Conservation (phyloP, 2,888 invertebrate species). For the Hedychridium roseum region DNA sequence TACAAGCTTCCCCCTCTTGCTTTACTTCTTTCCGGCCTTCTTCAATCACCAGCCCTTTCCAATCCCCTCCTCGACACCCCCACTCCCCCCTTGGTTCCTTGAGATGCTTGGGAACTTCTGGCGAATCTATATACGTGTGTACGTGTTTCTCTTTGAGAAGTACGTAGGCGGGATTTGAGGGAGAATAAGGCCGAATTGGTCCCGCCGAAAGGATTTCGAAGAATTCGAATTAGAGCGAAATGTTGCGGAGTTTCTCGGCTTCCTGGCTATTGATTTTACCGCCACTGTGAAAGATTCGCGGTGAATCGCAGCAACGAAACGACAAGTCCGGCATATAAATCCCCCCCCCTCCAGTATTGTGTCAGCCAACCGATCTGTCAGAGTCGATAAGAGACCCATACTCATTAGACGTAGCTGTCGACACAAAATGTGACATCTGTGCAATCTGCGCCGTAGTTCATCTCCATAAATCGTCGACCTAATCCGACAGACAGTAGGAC, state of each 20-base stretch:
- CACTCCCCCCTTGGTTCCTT: neutral
- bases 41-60: constrained; percentile 15
- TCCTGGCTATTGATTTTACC: too few relatives aligned
- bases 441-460: too few relatives aligned
- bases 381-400: too few relatives aligned
- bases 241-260: constrained; percentile 18
- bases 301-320: too few relatives aligned
- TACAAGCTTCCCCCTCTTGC: constrained; percentile 40
- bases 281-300: too few relatives aligned
- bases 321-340: too few relatives aligned
- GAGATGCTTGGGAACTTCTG: constrained; percentile 31
- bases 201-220: constrained; percentile 35
- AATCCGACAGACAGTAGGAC: too few relatives aligned
- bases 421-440: too few relatives aligned
- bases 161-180: constrained; percentile 12
- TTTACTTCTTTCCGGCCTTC: constrained; percentile 28
- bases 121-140: constrained; percentile 31
- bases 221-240: constrained; percentile 41
- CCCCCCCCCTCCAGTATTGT: too few relatives aligned
- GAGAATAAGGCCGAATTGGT: constrained; percentile 32
- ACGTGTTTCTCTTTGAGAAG: constrained; percentile 25
- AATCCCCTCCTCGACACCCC: neutral
- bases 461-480: too few relatives aligned
- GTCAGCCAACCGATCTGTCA: too few relatives aligned
- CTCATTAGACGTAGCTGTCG: too few relatives aligned